Conservation (phyloP, 1,140 invertebrate genomes). For the Zaprionus africanus region DNA sequence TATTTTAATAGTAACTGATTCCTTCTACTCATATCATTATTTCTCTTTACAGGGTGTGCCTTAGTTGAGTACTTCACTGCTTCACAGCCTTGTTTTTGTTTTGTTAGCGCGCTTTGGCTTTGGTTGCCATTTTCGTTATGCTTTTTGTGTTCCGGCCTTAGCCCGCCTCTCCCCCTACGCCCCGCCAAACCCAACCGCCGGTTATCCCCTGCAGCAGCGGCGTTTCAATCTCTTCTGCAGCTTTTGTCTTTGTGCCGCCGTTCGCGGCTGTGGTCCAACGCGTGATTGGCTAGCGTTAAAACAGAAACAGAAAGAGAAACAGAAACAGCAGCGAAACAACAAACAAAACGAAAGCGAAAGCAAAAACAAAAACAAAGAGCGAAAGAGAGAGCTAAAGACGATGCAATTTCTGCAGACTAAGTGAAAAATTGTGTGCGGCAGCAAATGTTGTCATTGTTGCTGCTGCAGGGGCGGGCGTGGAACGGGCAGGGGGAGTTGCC, state of each 20-base stretch:
- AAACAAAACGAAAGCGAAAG: constrained; percentile 31
- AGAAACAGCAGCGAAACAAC: constrained; percentile 25
- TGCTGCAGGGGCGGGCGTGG: constrained; percentile 7
- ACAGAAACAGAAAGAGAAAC: constrained; percentile 31
- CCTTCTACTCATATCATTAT: not conserved
- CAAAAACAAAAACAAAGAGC: constrained; percentile 22
- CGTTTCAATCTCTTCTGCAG: constrained; percentile 39
- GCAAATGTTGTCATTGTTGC: constrained; percentile 49
- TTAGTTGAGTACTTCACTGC: not conserved
- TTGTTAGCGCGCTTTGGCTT: constrained; percentile 22
- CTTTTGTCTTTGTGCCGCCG: constrained; percentile 48
- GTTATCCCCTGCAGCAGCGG: constrained; percentile 6
- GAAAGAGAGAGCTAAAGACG: constrained; percentile 29
- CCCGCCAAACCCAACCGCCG: constrained; percentile 13
- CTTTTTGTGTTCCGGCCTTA: constrained; percentile 45
- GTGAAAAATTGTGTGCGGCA: constrained; percentile 53
- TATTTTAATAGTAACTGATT: not conserved
- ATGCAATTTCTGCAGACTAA: constrained; percentile 48
- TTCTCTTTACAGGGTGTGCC: not conserved
- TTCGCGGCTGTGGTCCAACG: constrained; percentile 58
- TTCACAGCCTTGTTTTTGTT: constrained; percentile 15
- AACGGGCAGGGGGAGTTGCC: not conserved
- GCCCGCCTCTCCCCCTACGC: not conserved
- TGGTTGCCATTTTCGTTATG: constrained; percentile 30
- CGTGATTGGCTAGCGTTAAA: constrained; percentile 71